Base-by-base conservation (phyloP, 2,113 vertebrate species). In the Aphyosemion australe region DNA sequence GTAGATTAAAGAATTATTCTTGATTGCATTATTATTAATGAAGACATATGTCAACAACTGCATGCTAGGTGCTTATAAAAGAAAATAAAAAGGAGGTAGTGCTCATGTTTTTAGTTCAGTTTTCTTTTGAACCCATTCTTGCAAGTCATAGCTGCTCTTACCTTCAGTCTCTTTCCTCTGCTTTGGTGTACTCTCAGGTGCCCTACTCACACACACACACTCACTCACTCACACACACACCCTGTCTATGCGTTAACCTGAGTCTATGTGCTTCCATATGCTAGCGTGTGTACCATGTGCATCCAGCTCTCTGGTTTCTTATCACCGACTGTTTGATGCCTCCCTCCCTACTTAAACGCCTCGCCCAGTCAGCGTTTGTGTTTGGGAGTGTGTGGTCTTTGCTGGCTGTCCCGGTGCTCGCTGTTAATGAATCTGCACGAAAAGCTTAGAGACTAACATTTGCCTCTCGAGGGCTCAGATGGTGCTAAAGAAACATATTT, bases 361-460 rank as follows among this genome's bases (percentile, higher is more conserved):
- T 20, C 76, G 74, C 84, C 46, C 39, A 61, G 72, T 88, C 87
- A 86, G 89, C 86, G 47, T 68, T 82, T 52, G 56, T 62, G 60
- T 67, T 31, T 61, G 63, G 53, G 62, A 52, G 60, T 61, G 65
- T 59, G 54, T 73, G 58, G 53, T 61, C 53, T 66, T 12, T 20
- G 26, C 39, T 49, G 21, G 61, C 53, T 57, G 49, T 76, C 20
- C 26, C 50, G 55, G 63, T 75, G 68, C 43, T 82, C 56, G 61
- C 32, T 61, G 41, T 60, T 85, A 79, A 84, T 90, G 77, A 83
- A 70, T 78, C 67, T 61, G 61, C 57, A 12, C 42, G 55, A 73
- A 70, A 58, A 63, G 76, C 79, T 84, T 75, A 51, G 51, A 58
- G 57, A 74, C 58, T 75, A 59, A 62, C 60, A 60, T 43, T 51